Base-by-base conservation (phyloP, 2,113 vertebrate genomes). In the Bos javanicus region DNA sequence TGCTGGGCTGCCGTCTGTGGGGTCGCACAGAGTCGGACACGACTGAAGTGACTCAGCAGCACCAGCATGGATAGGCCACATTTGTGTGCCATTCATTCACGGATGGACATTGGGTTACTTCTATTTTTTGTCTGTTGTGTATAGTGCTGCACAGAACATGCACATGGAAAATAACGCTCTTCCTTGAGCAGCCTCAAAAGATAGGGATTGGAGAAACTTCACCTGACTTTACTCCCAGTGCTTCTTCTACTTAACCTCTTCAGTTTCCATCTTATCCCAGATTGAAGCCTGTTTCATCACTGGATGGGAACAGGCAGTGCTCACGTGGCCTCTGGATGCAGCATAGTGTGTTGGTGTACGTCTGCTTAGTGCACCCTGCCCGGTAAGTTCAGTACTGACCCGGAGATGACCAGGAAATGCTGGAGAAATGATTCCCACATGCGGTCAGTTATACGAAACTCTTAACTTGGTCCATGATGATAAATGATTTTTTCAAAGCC, bases 41-140 rank as follows among this genome's bases (percentile, higher is more conserved):
- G 52, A 7, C 16, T 19, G 52, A 19, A 0, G 16, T 0, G 2
- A 54, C 52, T 54, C 7, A 19, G 52, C 16, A 54, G 16, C 16
- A 54, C 16, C 52, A 17, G 52, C 52, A 54, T 19, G 54, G 17
- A 54, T 21, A 56, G 54, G 9, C 19, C 71, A 43, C 71, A 26
- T 26, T 76, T 43, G 23, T 76, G 71, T 74, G 36, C 36, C 71
- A 43, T 76, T 76, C 21, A 43, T 43, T 25, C 71, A 2, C 1
- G 2, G 12, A 25, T 76, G 71, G 71, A 26, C 71, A 26, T 26
- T 76, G 21, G 36, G 6, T 43, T 43, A 13, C 6, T 76, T 76
- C 3, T 7, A 3, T 1, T 43, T 76, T 26, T 76, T 14, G 71
- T 14, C 39, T 78, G 7, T 46, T 46, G 12, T 52, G 2, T 46